Conservation (phyloP, 2,113 vertebrate species). For the Pampusana beccarii region DNA sequence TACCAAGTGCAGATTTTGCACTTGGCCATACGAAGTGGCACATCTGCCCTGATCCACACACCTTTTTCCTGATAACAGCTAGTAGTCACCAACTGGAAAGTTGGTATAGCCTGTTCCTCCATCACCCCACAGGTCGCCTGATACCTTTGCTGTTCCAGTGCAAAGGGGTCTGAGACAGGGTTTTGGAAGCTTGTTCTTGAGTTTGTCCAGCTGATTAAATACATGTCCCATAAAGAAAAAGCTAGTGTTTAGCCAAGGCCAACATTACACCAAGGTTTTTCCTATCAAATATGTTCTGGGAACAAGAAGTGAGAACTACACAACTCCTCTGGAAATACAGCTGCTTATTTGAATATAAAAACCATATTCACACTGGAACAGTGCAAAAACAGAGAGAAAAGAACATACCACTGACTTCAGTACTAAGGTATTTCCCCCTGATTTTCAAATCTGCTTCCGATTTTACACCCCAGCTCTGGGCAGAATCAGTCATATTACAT, state of each 20-base stretch:
- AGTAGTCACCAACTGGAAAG: not conserved
- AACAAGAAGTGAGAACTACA: not conserved
- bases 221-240: not conserved
- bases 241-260: not conserved
- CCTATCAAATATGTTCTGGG: not conserved
- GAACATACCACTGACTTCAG: not conserved
- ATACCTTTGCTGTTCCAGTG: not conserved
- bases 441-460: not conserved
- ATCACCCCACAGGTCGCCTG: rapidly evolving
- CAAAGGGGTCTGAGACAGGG: not conserved
- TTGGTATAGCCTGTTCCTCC: not conserved
- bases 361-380: not conserved
- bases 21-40: not conserved
- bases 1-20: not conserved
- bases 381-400: not conserved
- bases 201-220: not conserved
- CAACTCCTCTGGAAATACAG: not conserved
- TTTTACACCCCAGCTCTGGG: not conserved
- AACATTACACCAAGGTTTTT: not conserved
- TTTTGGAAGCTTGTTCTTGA: not conserved
- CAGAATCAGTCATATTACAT: not conserved
- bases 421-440: not conserved
- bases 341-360: not conserved
- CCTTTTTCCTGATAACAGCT: not conserved
- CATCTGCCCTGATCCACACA: not conserved